Percentiles rank a stretch among this genome's conserved stretches.
These are phyloP conservation scores for Oligia strigilis DNA, from an alignment of 2,888 invertebrate genomes.

Conservation along the genomic window DNA sequence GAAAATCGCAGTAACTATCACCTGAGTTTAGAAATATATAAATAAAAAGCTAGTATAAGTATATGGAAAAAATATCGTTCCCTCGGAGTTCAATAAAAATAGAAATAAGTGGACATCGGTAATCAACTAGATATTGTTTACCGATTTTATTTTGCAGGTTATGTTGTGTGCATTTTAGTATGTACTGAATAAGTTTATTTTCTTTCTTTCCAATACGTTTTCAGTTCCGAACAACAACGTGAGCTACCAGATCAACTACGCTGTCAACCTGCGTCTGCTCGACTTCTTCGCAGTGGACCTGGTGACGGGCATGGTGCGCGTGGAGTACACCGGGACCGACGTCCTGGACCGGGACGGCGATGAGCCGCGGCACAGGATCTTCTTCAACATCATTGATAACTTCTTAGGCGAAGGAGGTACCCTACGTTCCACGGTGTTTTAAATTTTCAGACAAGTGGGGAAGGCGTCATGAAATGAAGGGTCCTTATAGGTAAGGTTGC, in stretches of 20 bases:
- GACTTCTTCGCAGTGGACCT: constrained; percentile 89
- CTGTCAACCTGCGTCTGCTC: constrained; percentile 80
- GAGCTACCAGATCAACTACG: constrained; percentile 88
- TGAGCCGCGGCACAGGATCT: constrained; percentile 84
- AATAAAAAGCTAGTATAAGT: too few relatives aligned
- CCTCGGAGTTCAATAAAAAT: neutral
- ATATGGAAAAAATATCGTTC: neutral
- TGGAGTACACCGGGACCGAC: constrained; percentile 83
- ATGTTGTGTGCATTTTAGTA: neutral
- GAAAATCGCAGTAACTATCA: neutral
- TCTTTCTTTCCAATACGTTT: neutral
- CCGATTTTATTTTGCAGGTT: neutral
- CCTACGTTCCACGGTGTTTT: neutral
- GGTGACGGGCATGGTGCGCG: constrained; percentile 84
- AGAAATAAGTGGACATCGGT: too few relatives aligned
- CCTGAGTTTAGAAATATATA: neutral
- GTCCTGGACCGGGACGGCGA: constrained; percentile 89
- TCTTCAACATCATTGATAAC: constrained; percentile 89
- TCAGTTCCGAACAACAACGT: constrained; percentile 88
- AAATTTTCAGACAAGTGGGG: neutral
- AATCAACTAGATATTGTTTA: neutral
- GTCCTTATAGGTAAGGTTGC: neutral
- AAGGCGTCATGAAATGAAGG: neutral
- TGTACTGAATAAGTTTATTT: neutral
- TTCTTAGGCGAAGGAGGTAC: constrained; percentile 86